Conservation (phyloP, 2,113 vertebrate species). For the Salvelinus fontinalis region DNA sequence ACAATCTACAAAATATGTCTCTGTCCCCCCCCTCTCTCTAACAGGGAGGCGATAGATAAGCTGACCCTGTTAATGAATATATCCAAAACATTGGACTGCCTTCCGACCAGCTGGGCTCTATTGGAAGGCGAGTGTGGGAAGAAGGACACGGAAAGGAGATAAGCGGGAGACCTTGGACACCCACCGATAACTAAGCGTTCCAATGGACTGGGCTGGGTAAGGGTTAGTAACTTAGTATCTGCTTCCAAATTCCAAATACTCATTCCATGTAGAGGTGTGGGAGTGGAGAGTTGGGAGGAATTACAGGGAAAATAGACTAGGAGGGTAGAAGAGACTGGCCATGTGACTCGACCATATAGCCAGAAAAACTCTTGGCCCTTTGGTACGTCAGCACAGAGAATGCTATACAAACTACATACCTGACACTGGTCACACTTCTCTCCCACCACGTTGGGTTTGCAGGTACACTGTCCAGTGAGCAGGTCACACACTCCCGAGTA, state of each 20-base stretch:
- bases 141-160: background rate
- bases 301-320: background rate
- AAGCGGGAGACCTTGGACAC: background rate
- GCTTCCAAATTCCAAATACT: background rate
- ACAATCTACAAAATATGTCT: background rate
- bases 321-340: too few species aligned
- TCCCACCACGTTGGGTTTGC: constrained; percentile 81
- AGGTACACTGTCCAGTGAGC: constrained; percentile 82
- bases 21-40: background rate
- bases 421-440: constrained; percentile 82
- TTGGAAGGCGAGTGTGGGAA: background rate
- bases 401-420: constrained; percentile 65
- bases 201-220: too few species aligned
- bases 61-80: constrained; percentile 18
- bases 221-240: too few species aligned
- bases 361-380: too few species aligned
- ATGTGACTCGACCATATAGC: too few species aligned
- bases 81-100: constrained; percentile 22
- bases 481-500: constrained; percentile 77
- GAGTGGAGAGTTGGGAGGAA: background rate
- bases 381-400: background rate
- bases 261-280: constrained; percentile 10
- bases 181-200: background rate
- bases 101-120: constrained; percentile 19
- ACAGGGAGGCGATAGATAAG: constrained; percentile 22